Percentiles rank a stretch among this genome's conserved stretches.
These are phyloP conservation scores for Okamejei kenojei DNA, from an alignment of 2,797 vertebrate species.

Conservation along the genomic window DNA sequence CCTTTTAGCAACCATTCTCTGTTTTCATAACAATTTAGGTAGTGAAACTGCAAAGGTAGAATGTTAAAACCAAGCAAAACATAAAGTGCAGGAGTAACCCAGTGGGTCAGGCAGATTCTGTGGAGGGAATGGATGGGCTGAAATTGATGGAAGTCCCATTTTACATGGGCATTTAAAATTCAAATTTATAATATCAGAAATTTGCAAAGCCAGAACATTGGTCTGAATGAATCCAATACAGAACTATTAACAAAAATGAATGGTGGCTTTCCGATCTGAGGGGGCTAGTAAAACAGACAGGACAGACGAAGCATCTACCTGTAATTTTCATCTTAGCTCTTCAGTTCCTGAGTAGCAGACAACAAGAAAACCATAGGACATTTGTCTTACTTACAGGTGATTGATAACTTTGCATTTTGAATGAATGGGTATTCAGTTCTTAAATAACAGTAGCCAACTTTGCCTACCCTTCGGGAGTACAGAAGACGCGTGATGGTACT, in stretches of 20 bases:
- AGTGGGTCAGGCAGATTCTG: too few relatives aligned
- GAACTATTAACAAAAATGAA: too few relatives aligned
- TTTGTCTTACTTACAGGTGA: too few relatives aligned
- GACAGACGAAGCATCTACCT: neutral
- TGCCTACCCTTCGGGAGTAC: neutral
- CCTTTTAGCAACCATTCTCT: too few relatives aligned
- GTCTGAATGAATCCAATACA: neutral
- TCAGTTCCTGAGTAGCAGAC: neutral
- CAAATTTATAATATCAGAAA: neutral
- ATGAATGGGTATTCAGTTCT: neutral
- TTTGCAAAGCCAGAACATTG: neutral
- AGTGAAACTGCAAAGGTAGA: too few relatives aligned
- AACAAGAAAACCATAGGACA: neutral
- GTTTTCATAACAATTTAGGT: too few relatives aligned
- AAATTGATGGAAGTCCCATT: neutral
- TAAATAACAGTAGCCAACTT: neutral
- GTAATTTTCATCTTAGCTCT: neutral
- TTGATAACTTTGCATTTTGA: neutral
- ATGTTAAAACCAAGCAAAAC: too few relatives aligned
- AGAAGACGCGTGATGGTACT: neutral
- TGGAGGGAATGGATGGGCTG: too few relatives aligned
- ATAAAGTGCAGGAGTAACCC: too few relatives aligned
- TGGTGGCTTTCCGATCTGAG: neutral
- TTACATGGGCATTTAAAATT: too few relatives aligned
- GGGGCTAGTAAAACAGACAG: neutral